Percentiles rank a stretch among this genome's conserved stretches.
phyloP scores from a whole-genome alignment of 2,113 vertebrate genomes.

The Coptodon bakossiorum region DNA sequence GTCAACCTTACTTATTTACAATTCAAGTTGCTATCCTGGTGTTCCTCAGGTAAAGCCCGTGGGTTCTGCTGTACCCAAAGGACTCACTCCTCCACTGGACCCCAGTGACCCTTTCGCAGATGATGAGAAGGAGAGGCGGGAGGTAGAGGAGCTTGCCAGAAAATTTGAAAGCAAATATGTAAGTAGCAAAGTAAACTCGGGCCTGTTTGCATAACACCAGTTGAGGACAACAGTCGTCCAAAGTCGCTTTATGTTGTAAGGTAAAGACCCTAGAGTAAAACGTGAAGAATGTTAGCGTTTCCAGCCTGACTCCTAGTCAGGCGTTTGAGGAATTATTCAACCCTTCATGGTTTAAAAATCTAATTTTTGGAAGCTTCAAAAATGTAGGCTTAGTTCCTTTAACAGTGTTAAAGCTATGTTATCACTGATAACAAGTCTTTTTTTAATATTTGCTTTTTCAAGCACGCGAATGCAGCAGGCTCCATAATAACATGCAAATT shows the following conservation, averaged over 20 bases:
- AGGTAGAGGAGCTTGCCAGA: slow-evolving; percentile 90
- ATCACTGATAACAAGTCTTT: background rate
- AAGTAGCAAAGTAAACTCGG: slow-evolving; percentile 52
- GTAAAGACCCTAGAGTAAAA: background rate
- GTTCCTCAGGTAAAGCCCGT: slow-evolving; percentile 50
- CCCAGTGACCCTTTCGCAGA: slow-evolving; percentile 86
- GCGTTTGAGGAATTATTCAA: background rate
- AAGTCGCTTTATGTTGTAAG: background rate
- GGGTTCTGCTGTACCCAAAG: slow-evolving; percentile 60
- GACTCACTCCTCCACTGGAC: slow-evolving; percentile 65
- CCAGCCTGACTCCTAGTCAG: background rate
- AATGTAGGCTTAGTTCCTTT: background rate
- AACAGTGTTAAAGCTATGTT: background rate
- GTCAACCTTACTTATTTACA: background rate
- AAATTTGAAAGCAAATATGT: slow-evolving; percentile 99
- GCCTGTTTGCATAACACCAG: background rate
- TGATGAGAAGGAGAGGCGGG: slow-evolving; percentile 81
- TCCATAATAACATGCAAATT: background rate
- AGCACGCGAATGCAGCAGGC: background rate
- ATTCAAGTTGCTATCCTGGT: background rate
- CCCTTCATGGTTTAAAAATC: background rate
- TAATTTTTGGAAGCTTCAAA: background rate
- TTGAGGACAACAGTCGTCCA: background rate
- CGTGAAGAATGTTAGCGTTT: background rate
- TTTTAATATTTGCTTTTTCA: background rate